Evolutionary conservation across 2,113 vertebrate genomes (phyloP).

Genomic region (Proteles cristata): DNA sequence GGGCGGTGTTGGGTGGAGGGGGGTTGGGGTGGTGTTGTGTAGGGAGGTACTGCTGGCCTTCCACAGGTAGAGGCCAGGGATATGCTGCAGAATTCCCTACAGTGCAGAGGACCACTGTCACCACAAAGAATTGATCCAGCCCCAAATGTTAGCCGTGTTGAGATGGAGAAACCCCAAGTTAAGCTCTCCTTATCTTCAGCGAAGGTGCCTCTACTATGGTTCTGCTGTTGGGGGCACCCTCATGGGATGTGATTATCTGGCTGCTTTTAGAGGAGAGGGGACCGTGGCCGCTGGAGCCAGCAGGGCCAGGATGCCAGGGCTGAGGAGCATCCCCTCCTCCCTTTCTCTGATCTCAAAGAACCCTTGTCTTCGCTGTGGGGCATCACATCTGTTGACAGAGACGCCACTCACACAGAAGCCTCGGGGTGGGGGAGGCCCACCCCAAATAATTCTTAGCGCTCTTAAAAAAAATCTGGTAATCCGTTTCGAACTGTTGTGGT

Average conservation of each 20-base stretch:
- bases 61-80: neutral
- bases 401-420: slow-evolving; percentile 7
- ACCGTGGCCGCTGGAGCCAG: neutral
- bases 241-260: neutral
- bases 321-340: neutral
- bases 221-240: neutral
- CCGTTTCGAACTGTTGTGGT: neutral
- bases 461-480: neutral
- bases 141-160: neutral
- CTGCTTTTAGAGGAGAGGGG: neutral
- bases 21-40: accelerated
- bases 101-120: neutral
- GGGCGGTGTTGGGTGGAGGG: no score
- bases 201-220: no score
- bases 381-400: slow-evolving; percentile 56
- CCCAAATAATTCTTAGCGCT: neutral
- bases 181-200: no score
- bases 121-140: neutral
- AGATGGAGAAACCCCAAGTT: neutral
- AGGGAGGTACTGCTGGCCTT: neutral
- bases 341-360: slow-evolving; percentile 52
- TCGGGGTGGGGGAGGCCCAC: neutral
- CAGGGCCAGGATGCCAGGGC: neutral
- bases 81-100: neutral
- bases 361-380: slow-evolving; percentile 60